Conservation (phyloP, 1,140 invertebrate genomes). For the Bicyclus anynana region DNA sequence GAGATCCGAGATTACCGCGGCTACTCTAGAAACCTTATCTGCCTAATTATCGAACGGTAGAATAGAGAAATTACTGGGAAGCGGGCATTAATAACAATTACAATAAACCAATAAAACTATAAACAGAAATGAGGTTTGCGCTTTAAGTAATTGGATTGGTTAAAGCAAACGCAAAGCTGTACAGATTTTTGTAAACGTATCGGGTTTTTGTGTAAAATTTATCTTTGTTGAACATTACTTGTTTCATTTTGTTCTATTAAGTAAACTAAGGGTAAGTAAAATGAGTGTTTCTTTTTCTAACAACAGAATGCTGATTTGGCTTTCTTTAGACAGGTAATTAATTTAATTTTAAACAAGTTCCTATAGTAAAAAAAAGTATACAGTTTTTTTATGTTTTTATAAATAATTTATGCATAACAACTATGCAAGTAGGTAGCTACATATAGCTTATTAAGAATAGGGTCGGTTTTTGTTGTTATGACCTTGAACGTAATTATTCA, state of each 20-base stretch:
- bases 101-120: slow-evolving; percentile 7
- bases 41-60: slow-evolving; percentile 37
- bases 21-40: slow-evolving; percentile 58
- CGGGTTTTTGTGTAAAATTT: background rate
- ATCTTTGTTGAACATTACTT: background rate
- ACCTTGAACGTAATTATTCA: no score
- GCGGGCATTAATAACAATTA: slow-evolving; percentile 21
- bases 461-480: no score
- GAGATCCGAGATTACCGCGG: slow-evolving; percentile 40
- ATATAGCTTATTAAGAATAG: no score
- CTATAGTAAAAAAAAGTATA: no score
- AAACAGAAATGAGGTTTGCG: slow-evolving; percentile 2
- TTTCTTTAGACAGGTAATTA: no score
- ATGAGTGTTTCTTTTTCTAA: no score
- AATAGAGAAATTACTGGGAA: slow-evolving; percentile 24
- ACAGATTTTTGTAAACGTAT: background rate
- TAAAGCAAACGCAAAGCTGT: background rate
- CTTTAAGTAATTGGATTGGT: slow-evolving; percentile 2
- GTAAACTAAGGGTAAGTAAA: no score
- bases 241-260: background rate
- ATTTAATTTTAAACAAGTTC: no score
- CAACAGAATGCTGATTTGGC: no score
- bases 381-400: no score
- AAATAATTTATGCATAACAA: no score
- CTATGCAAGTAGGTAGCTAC: no score